Evolutionary conservation across 2,797 vertebrate species (phyloP).

Genomic region (Chloroceryle inda): DNA sequence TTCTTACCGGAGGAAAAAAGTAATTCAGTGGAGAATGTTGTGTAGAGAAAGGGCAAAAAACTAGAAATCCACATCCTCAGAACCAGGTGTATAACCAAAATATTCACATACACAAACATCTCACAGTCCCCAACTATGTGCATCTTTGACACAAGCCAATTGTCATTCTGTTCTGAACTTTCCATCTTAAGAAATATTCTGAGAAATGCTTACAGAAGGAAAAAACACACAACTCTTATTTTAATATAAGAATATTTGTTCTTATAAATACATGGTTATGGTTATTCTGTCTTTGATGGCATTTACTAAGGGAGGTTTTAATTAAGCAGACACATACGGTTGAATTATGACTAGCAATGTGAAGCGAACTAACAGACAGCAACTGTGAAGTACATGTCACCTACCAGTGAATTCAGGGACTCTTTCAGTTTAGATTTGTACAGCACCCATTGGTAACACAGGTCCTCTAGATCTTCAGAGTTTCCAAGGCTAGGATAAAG

Average conservation of each 20-base stretch:
- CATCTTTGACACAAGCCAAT: background rate
- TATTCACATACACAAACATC: background rate
- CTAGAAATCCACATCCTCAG: background rate
- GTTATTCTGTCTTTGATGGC: background rate
- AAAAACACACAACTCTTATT: background rate
- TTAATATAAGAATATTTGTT: background rate
- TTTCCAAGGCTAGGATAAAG: constrained; percentile 45
- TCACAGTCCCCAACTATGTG: background rate
- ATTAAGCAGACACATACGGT: background rate
- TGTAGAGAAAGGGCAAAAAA: background rate
- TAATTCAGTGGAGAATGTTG: background rate
- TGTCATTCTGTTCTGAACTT: background rate
- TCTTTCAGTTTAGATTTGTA: constrained; percentile 92
- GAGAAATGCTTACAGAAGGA: background rate
- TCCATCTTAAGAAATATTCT: background rate
- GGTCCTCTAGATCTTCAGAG: constrained; percentile 83
- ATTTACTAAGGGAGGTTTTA: background rate
- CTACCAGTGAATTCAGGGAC: constrained; percentile 59
- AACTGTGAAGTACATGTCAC: background rate
- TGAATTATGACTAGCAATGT: background rate
- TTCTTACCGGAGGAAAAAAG: background rate
- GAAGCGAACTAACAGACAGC: background rate
- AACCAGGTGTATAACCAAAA: background rate
- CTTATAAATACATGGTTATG: background rate
- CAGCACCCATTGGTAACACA: constrained; percentile 93